phyloP scores from a whole-genome alignment of 2,888 invertebrate species.

The Xanthostigma xanthostigma region DNA sequence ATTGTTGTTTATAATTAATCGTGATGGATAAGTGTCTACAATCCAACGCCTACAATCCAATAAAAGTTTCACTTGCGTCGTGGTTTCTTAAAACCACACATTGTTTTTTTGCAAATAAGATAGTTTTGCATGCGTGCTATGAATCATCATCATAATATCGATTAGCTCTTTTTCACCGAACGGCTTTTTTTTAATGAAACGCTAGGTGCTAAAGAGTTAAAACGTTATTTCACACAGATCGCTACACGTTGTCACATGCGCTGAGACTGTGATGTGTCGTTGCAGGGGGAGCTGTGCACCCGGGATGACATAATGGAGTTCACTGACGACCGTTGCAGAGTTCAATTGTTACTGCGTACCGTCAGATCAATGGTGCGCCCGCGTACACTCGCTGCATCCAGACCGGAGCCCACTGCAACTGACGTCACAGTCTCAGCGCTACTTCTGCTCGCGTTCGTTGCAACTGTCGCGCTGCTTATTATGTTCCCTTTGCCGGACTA shows the following conservation, averaged over 20 bases:
- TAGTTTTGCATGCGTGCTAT: no score
- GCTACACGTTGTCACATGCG: neutral
- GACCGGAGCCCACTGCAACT: constrained; percentile 20
- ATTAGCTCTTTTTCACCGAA: neutral
- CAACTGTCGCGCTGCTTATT: constrained; percentile 30
- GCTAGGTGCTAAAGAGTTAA: constrained; percentile 8
- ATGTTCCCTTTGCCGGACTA: constrained; percentile 33
- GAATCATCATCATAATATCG: neutral
- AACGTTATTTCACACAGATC: neutral
- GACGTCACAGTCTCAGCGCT: constrained; percentile 36
- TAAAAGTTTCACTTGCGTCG: no score
- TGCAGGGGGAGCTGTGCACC: constrained; percentile 41
- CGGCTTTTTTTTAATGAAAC: neutral
- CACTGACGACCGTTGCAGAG: constrained; percentile 21
- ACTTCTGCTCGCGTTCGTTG: constrained; percentile 29
- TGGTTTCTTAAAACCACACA: no score
- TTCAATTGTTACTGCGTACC: constrained; percentile 23
- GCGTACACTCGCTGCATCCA: constrained; percentile 27
- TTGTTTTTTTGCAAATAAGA: no score
- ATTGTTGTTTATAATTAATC: no score
- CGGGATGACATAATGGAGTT: constrained; percentile 37
- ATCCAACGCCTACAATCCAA: no score
- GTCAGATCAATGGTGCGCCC: constrained; percentile 25
- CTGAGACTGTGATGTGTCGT: constrained; percentile 34
- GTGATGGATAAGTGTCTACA: no score